Evolutionary conservation across 2,797 vertebrate genomes (phyloP), one percentile per base, ranked within the genome.

Genomic region (Vultur gryphus): DNA sequence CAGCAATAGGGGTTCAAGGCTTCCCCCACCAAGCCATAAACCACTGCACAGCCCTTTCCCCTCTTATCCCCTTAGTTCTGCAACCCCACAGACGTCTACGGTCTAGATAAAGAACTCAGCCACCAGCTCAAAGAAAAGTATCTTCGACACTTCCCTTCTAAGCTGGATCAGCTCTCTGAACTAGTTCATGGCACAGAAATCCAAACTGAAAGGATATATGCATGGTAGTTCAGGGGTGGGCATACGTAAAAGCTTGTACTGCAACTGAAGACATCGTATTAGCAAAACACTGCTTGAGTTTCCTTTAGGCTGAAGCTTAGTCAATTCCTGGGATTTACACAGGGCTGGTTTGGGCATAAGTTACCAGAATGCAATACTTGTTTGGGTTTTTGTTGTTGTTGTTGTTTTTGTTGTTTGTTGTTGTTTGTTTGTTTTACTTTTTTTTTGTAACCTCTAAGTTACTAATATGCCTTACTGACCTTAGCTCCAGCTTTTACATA

Each of bases 131-230:
- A 87, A 87, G 75, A 64, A 90, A 92, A 94, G 76, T 57, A 70
- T 87, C 86, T 92, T 87, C 81, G 82, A 80, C 3, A 12, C 51
- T 92, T 92, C 79, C 67, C 61, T 87, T 81, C 87, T 94, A 96
- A 95, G 89, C 91, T 96, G 90, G 92, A 95, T 95, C 87, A 95
- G 84, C 84, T 71, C 71, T 85, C 92, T 81, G 84, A 94, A 93
- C 75, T 70, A 89, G 80, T 66, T 92, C 78, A 64, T 10, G 41
- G 81, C 89, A 89, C 91, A 92, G 78, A 91, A 89, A 96, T 73
- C 90, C 90, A 76, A 59, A 77, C 43, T 5, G 71, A 66, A 94
- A 67, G 86, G 55, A 70, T 58, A 59, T 6, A 37, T 1, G 2
- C n/a, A 29, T 2, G 6, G 70, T 18, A 48, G 33, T 43, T 48